Evolutionary conservation across 1,140 invertebrate species (phyloP).

Genomic region (Elysia chlorotica): DNA sequence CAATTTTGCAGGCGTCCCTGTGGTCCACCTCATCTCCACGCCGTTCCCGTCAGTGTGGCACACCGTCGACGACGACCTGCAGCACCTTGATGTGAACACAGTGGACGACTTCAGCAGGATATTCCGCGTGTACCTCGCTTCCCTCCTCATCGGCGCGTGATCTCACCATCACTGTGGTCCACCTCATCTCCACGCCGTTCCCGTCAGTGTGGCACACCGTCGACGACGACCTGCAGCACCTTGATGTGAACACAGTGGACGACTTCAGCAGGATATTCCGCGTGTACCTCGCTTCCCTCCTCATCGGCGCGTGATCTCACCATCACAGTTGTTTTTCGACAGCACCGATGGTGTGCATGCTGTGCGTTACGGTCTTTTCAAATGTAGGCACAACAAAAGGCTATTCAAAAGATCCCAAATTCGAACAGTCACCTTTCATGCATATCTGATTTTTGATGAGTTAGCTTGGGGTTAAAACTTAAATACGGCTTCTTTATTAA

Average conservation of each 20-base stretch:
- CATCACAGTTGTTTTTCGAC: too few relatives aligned
- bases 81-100: conserved; percentile 77
- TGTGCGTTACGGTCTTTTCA: too few relatives aligned
- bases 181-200: conserved; percentile 89
- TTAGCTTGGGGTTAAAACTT: too few relatives aligned
- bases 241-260: conserved; percentile 82
- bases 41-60: conserved; percentile 94
- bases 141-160: conserved; percentile 69
- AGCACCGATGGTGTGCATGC: too few relatives aligned
- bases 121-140: conserved; percentile 80
- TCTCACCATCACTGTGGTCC: too few relatives aligned
- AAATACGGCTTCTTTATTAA: too few relatives aligned
- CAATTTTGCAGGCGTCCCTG: too few relatives aligned
- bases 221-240: conserved; percentile 74
- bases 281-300: conserved; percentile 82
- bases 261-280: conserved; percentile 88
- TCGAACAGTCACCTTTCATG: too few relatives aligned
- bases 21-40: conserved; percentile 88
- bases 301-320: conserved; percentile 57
- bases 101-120: conserved; percentile 90
- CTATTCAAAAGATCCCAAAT: too few relatives aligned
- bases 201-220: conserved; percentile 86
- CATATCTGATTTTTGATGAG: too few relatives aligned
- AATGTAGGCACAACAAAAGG: too few relatives aligned
- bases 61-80: conserved; percentile 74